Evolutionary conservation across 2,113 vertebrate genomes (phyloP).

Genomic region (Opisthocomus hoazin): DNA sequence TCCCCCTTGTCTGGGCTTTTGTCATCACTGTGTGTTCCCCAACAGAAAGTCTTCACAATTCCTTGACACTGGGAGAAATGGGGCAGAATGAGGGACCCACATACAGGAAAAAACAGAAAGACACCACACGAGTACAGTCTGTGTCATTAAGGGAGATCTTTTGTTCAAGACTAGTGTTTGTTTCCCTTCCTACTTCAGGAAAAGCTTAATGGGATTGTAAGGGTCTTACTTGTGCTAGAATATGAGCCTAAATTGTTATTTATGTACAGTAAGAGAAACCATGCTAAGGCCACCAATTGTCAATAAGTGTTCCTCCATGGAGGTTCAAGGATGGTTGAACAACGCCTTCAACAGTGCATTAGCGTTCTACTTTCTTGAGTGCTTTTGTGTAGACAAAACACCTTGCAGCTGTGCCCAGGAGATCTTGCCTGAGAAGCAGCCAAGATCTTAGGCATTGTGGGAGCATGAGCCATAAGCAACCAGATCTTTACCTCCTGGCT

Average conservation of each 20-base stretch:
- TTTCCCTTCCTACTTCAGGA: not conserved
- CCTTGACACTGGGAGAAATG: not conserved
- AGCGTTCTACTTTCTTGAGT: not conserved
- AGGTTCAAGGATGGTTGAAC: not conserved
- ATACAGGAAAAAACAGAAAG: not conserved
- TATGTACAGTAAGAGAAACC: not conserved
- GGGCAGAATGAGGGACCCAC: not conserved
- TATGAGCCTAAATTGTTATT: not conserved
- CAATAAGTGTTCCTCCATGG: not conserved
- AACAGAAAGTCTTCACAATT: not conserved
- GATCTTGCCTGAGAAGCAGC: not conserved
- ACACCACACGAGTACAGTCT: not conserved
- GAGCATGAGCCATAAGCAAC: not conserved
- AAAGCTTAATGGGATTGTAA: not conserved
- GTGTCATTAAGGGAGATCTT: not conserved
- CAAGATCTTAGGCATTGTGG: fast-evolving
- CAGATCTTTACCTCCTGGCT: not conserved
- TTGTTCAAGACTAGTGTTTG: not conserved
- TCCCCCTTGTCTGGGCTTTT: not conserved
- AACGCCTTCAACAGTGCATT: not conserved
- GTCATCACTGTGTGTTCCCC: not conserved
- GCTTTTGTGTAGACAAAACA: not conserved
- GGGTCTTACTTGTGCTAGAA: not conserved
- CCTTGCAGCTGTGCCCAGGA: fast-evolving
- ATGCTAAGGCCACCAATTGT: not conserved